Conservation (phyloP, 1,140 invertebrate genomes). For the Limonius californicus region DNA sequence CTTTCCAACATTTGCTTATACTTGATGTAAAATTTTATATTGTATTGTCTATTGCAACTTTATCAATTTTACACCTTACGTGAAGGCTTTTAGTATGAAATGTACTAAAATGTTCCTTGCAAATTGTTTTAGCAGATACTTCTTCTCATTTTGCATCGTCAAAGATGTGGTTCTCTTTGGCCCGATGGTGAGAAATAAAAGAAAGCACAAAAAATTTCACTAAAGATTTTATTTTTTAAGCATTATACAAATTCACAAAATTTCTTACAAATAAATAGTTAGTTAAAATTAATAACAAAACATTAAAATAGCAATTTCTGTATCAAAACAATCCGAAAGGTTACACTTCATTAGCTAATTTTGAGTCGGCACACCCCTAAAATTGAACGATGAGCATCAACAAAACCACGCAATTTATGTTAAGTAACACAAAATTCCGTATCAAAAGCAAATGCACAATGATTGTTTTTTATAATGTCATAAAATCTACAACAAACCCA, state of each 20-base stretch:
- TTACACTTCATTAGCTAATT: neutral
- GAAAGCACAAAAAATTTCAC: no score
- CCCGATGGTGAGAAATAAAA: no score
- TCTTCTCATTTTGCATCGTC: no score
- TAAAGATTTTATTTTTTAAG: neutral
- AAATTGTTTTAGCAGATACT: no score
- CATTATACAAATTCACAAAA: neutral
- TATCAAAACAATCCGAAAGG: neutral
- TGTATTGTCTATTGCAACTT: no score
- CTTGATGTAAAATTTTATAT: no score
- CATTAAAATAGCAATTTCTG: neutral
- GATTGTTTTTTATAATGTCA: neutral
- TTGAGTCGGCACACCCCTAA: neutral
- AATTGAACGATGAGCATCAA: neutral
- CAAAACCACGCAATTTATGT: neutral
- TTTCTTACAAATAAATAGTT: neutral
- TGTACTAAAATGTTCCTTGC: no score
- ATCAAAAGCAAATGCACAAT: neutral
- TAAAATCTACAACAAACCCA: constrained; percentile 11
- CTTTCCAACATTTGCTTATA: no score
- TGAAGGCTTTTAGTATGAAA: no score
- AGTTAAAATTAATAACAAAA: neutral
- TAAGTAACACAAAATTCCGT: neutral
- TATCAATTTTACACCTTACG: no score
- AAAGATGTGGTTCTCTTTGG: no score